A percentile compares a stretch with the other conserved stretches of the same genome.
These are phyloP conservation scores for Chionomys nivalis DNA, from an alignment of 2,113 vertebrate genomes.

Conservation along the genomic window DNA sequence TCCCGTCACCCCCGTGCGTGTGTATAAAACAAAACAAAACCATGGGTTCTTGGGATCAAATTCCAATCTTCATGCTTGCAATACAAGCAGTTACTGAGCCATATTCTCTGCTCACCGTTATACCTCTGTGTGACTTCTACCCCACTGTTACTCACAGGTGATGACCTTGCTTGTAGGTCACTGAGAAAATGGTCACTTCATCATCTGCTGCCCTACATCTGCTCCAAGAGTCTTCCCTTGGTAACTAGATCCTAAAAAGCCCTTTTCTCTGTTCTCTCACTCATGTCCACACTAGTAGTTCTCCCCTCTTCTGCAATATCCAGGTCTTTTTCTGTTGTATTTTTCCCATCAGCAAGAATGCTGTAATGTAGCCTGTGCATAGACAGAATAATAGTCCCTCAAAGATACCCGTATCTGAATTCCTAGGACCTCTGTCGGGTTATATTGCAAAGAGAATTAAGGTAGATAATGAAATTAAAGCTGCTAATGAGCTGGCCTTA, in stretches of 20 bases:
- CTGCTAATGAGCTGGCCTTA: neutral
- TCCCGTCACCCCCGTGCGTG: neutral
- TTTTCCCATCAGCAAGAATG: neutral
- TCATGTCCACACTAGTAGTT: neutral
- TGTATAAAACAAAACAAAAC: neutral
- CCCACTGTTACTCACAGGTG: neutral
- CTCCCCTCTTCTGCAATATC: neutral
- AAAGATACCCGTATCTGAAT: neutral
- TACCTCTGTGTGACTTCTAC: neutral
- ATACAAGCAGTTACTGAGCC: neutral
- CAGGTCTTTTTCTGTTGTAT: neutral
- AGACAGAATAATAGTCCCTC: neutral
- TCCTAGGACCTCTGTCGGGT: neutral
- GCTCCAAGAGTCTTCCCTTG: neutral
- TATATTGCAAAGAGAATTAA: neutral
- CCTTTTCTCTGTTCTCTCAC: neutral
- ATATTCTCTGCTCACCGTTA: neutral
- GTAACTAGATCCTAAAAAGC: neutral
- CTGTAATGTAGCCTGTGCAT: neutral
- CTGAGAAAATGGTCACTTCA: neutral
- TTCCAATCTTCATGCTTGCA: neutral
- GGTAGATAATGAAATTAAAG: neutral
- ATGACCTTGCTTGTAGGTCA: neutral
- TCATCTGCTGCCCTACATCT: neutral
- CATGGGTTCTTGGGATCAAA: neutral